These are phyloP conservation scores for Ornithoptera priamus DNA, from an alignment of 2,888 invertebrate genomes.

Conservation along the genomic window DNA sequence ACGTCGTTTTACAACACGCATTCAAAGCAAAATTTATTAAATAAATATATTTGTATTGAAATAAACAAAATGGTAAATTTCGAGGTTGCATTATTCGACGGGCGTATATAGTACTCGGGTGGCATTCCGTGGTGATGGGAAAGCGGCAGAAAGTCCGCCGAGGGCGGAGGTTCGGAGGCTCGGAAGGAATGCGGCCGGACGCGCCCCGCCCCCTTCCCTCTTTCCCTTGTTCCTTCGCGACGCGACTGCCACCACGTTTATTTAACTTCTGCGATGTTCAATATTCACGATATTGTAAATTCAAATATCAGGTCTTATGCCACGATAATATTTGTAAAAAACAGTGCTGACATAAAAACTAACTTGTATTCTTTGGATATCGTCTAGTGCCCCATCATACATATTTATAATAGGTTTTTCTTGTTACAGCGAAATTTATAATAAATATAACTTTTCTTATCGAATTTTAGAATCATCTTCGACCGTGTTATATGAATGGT, in stretches of 20 bases:
- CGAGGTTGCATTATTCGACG: conserved; percentile 26
- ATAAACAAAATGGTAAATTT: conserved; percentile 19
- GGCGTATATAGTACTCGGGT: conserved; percentile 44
- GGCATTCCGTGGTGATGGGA: conserved; percentile 55
- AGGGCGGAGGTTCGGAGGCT: conserved; percentile 62
- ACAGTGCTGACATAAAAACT: not conserved
- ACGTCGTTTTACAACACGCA: not conserved
- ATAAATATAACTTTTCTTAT: too few species aligned
- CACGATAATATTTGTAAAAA: not conserved
- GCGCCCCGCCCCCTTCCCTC: conserved; percentile 38
- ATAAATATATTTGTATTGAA: not conserved
- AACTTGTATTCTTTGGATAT: not conserved
- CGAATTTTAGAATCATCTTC: not conserved
- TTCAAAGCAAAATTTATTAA: not conserved
- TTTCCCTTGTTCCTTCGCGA: conserved; percentile 31
- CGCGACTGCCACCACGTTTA: conserved; percentile 34
- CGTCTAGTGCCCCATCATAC: not conserved
- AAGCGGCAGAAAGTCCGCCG: conserved; percentile 53
- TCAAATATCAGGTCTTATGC: not conserved
- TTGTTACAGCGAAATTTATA: too few species aligned
- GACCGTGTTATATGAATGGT: not conserved
- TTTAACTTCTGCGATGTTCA: conserved; percentile 39
- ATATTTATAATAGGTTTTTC: too few species aligned
- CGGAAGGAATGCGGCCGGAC: conserved; percentile 73
- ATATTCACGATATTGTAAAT: conserved; percentile 16